Conservation (phyloP, 2,113 vertebrate species). For the Channa argus region DNA sequence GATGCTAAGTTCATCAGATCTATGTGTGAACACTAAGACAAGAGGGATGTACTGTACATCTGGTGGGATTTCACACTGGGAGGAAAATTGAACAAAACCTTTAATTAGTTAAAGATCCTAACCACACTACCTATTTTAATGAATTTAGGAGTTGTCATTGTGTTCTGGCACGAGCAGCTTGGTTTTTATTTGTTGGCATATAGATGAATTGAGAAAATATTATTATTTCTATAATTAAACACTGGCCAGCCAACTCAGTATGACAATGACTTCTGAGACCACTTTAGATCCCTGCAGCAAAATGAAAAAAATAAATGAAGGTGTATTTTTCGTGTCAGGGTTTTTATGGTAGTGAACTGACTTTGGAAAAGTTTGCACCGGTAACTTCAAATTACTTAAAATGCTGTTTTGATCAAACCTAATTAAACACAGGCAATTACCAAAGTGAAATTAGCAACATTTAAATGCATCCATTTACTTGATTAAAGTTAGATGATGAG, state of each 20-base stretch:
- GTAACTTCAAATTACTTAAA: conserved; percentile 79
- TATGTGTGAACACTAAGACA: conserved; percentile 48
- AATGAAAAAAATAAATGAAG: not conserved
- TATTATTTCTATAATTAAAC: not conserved
- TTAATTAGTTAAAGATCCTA: not conserved
- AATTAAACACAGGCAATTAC: conserved; percentile 85
- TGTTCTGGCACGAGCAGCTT: not conserved
- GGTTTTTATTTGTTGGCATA: not conserved
- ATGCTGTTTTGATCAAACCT: conserved; percentile 80
- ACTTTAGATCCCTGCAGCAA: not conserved
- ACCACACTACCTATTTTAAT: conserved; percentile 20
- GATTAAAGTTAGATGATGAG: conserved; percentile 87
- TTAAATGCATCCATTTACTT: conserved; percentile 86
- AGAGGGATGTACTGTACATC: conserved; percentile 61
- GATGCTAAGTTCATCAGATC: conserved; percentile 74
- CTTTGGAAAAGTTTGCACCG: conserved; percentile 54
- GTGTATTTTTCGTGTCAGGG: conserved; percentile 43
- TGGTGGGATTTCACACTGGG: conserved; percentile 32
- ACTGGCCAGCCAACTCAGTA: not conserved
- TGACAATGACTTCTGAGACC: no score
- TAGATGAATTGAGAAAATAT: not conserved
- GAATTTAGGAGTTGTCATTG: not conserved
- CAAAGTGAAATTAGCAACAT: conserved; percentile 84
- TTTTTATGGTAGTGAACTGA: conserved; percentile 44
- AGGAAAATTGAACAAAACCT: not conserved